Base-by-base conservation (phyloP, 2,113 vertebrate species). In the Engraulis encrasicolus region DNA sequence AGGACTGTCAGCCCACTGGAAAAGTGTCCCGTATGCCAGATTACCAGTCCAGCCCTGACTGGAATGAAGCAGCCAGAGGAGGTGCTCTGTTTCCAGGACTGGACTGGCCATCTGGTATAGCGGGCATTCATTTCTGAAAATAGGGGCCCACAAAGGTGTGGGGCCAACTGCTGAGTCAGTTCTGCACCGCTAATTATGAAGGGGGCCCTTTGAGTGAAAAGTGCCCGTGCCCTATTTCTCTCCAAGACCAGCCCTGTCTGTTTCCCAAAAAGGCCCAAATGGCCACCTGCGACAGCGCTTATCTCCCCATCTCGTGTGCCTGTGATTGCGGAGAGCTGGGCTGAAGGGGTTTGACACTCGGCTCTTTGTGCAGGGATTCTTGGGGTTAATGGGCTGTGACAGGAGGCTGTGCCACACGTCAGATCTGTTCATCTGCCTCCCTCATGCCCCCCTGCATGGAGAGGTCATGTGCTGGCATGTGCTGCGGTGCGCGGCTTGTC, bases 311-410 rank as follows among this genome's bases (percentile, higher is more conserved):
- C 81, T 37, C 66, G 14, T 74, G 66, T 31, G 18, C 36, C 34
- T 18, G 19, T 80, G 17, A 45, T n/a, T 78, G 54, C 80, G 80
- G 61, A 40, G 80, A 31, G 36, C 45, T 2, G 38, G 52, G 78
- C 78, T 83, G 19, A 50, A 34, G 78, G 82, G 74, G 23, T 82
- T 79, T 14, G 31, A 88, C 78, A 77, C 82, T 74, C 50, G 81
- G 79, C 58, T 78, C 81, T 45, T 81, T 85, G 61, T 80, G 45
- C 80, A 88, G 77, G 82, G 82, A 88, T 85, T 83, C 85, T 85
- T 82, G 34, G 80, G 34, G 66, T 74, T 85, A 89, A 90, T 84
- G 84, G 52, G 49, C 77, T 66, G 37, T 86, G 83, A 83, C 82
- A 82, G 78, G 23, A 84, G 74, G 79, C 82, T 74, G 48, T 80